These are phyloP conservation scores for Myripristis murdjan DNA, from an alignment of 2,797 vertebrate genomes.

Conservation along the genomic window DNA sequence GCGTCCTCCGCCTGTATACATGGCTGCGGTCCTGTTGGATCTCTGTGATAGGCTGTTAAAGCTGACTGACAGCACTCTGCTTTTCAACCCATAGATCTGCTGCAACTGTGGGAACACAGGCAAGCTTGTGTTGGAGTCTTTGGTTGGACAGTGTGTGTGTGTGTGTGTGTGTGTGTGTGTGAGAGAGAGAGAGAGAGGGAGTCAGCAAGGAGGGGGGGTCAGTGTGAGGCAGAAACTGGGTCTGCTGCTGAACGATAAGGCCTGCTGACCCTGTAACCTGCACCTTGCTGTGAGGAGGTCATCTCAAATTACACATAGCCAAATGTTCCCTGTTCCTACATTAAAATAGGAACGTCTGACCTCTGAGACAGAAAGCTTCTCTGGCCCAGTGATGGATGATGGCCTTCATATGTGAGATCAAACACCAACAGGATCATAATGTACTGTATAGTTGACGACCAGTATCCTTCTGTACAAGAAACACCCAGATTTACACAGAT, in stretches of 20 bases:
- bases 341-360: conserved; percentile 65
- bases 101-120: conserved; percentile 73
- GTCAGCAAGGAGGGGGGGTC: conserved; percentile 30
- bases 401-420: not conserved
- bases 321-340: conserved; percentile 67
- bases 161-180: not conserved
- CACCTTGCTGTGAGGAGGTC: conserved; percentile 58
- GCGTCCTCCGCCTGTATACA: conserved; percentile 46
- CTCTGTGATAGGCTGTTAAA: conserved; percentile 76
- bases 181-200: conserved; percentile 17
- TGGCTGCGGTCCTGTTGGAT: conserved; percentile 72
- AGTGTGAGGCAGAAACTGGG: conserved; percentile 51
- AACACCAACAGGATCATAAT: too few species aligned
- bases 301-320: conserved; percentile 72
- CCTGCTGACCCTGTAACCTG: conserved; percentile 71
- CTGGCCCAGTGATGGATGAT: conserved; percentile 56
- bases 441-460: too few species aligned
- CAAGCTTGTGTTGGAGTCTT: conserved; percentile 35
- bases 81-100: conserved; percentile 68
- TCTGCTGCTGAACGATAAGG: conserved; percentile 73
- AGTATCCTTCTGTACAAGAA: not conserved
- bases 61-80: conserved; percentile 68
- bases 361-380: conserved; percentile 51
- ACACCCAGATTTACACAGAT: conserved; percentile 1
- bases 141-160: conserved; percentile 3